Evolutionary conservation across 2,113 vertebrate genomes (phyloP).

Genomic region (Platycercus adscitus): DNA sequence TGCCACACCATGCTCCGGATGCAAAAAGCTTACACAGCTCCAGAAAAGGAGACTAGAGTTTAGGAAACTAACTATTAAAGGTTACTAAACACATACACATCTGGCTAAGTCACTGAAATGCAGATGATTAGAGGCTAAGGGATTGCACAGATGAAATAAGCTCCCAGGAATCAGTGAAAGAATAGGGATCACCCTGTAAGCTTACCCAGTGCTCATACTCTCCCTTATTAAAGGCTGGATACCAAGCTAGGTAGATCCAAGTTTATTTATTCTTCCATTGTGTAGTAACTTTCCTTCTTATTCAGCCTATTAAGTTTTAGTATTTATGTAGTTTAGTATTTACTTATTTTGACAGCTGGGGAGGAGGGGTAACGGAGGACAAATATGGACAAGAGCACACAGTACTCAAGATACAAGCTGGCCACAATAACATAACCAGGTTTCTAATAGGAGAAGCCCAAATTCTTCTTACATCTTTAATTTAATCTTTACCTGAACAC

Average conservation of each 20-base stretch:
- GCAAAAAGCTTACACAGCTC: not conserved
- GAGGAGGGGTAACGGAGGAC: not conserved
- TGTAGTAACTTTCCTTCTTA: not conserved
- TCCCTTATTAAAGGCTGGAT: not conserved
- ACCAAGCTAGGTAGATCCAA: not conserved
- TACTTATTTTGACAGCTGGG: not conserved
- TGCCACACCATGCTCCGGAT: not conserved
- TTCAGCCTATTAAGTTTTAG: not conserved
- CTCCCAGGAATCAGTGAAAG: not conserved
- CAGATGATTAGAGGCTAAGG: not conserved
- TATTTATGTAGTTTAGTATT: not conserved
- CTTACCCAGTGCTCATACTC: not conserved
- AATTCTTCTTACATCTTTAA: not conserved
- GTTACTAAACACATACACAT: not conserved
- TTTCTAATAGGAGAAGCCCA: not conserved
- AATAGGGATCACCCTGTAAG: not conserved
- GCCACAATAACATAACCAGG: not conserved
- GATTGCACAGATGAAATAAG: not conserved
- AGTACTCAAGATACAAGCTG: not conserved
- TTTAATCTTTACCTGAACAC: not conserved
- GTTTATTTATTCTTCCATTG: not conserved
- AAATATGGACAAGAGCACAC: accelerated
- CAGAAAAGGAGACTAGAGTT: not conserved
- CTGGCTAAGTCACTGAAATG: not conserved
- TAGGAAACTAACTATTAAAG: not conserved